A percentile compares a stretch with the other conserved stretches of the same genome.
Conservation (phyloP, 2,888 invertebrate species). For the Nemotelus pantherinus region DNA sequence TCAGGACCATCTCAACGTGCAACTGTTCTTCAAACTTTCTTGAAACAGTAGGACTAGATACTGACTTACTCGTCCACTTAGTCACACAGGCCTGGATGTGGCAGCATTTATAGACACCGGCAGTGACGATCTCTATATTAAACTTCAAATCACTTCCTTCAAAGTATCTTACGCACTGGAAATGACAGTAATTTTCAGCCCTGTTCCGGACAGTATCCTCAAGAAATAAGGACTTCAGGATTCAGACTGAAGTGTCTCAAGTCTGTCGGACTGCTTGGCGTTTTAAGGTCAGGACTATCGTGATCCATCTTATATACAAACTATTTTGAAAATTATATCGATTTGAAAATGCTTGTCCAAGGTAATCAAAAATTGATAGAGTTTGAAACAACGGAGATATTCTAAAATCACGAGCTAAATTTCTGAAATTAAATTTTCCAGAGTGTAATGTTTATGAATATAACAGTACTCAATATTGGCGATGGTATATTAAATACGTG, state of each 20-base stretch:
- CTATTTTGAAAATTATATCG: conserved; percentile 70
- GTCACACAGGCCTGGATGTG: conserved; percentile 59
- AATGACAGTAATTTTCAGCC: neutral
- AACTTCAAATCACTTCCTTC: conserved; percentile 61
- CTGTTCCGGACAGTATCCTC: neutral
- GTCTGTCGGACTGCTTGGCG: conserved; percentile 41
- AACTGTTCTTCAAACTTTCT: conserved; percentile 52
- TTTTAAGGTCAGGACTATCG: conserved; percentile 67
- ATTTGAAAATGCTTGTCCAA: conserved; percentile 62
- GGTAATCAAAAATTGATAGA: conserved; percentile 60
- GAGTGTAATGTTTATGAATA: conserved; percentile 77
- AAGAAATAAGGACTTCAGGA: neutral
- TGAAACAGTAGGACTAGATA: conserved; percentile 20
- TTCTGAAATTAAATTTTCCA: conserved; percentile 77
- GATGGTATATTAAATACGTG: conserved; percentile 82
- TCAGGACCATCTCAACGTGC: conserved; percentile 80
- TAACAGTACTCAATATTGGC: conserved; percentile 86
- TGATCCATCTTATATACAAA: conserved; percentile 69
- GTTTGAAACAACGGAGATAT: conserved; percentile 60
- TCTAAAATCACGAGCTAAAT: conserved; percentile 62
- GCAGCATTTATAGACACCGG: conserved; percentile 67
- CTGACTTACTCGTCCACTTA: conserved; percentile 50
- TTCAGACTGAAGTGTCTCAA: conserved; percentile 50
- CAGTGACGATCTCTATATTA: conserved; percentile 61
- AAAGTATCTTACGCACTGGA: neutral